phyloP scores from a whole-genome alignment of 2,797 vertebrate genomes.

The Mycteria americana region DNA sequence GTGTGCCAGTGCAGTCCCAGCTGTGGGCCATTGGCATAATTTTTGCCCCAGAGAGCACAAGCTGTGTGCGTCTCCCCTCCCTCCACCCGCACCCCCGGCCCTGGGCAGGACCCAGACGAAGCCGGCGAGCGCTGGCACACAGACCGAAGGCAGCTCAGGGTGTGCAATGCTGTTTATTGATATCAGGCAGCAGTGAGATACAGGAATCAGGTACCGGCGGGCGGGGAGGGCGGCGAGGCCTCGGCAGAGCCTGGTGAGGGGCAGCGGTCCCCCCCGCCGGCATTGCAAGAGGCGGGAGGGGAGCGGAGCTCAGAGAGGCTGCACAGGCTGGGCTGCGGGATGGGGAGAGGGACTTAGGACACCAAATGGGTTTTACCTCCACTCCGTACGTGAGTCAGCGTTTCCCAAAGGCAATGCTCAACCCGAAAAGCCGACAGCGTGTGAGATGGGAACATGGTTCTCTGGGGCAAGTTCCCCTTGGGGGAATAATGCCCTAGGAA shows the following conservation, averaged over 20 bases:
- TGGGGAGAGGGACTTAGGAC: background rate
- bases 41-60: background rate
- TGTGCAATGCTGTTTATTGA: background rate
- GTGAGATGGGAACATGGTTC: background rate
- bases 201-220: background rate
- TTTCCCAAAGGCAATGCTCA: background rate
- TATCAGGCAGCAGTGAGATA: background rate
- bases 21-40: accelerated
- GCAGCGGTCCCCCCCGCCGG: accelerated
- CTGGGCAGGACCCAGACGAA: background rate
- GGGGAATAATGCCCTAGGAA: background rate
- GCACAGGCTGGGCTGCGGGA: accelerated
- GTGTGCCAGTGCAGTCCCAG: background rate
- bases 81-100: accelerated
- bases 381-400: background rate
- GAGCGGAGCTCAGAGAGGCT: background rate
- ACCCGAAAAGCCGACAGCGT: background rate
- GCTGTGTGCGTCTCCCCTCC: background rate
- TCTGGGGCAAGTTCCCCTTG: accelerated
- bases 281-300: background rate
- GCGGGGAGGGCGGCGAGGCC: background rate
- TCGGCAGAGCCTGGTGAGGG: background rate
- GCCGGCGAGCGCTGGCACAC: accelerated
- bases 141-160: background rate
- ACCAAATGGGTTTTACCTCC: background rate